Conservation (phyloP, 2,888 invertebrate genomes). For the Theretra japonica region DNA sequence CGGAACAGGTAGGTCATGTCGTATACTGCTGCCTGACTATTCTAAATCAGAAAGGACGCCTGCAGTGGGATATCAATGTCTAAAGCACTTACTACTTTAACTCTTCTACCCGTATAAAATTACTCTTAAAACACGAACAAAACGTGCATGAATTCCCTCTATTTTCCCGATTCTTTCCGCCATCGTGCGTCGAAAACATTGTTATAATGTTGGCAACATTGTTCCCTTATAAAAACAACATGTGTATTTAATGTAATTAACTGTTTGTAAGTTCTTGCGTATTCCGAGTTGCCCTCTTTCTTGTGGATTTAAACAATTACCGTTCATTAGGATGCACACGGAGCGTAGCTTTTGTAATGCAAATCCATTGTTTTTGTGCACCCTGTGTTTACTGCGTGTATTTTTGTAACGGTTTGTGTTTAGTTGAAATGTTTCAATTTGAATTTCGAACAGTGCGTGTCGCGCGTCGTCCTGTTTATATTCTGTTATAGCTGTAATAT, state of each 20-base stretch:
- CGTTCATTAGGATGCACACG: constrained; percentile 71
- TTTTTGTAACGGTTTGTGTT: constrained; percentile 21
- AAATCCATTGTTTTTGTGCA: constrained; percentile 70
- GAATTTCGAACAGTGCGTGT: neutral
- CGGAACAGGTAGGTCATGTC: too few species aligned
- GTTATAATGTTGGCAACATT: constrained; percentile 40
- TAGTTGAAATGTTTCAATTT: constrained; percentile 4
- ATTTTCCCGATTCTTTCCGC: constrained; percentile 3
- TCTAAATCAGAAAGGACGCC: too few species aligned
- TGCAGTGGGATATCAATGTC: neutral
- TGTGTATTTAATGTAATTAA: constrained; percentile 62
- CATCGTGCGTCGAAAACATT: constrained; percentile 35
- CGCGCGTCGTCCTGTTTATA: too few species aligned
- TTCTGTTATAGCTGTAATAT: too few species aligned
- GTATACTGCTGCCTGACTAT: too few species aligned
- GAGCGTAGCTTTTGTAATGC: constrained; percentile 67
- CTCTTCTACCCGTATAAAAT: neutral
- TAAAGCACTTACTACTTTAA: neutral
- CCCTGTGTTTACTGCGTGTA: constrained; percentile 29
- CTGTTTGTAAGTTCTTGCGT: constrained; percentile 59
- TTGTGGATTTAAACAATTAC: constrained; percentile 77
- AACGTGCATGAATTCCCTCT: constrained; percentile 9
- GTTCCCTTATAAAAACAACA: constrained; percentile 44
- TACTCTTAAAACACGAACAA: neutral
- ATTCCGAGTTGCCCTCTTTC: constrained; percentile 56